phyloP scores from a whole-genome alignment of 2,113 vertebrate species.

The Urocolius indicus region DNA sequence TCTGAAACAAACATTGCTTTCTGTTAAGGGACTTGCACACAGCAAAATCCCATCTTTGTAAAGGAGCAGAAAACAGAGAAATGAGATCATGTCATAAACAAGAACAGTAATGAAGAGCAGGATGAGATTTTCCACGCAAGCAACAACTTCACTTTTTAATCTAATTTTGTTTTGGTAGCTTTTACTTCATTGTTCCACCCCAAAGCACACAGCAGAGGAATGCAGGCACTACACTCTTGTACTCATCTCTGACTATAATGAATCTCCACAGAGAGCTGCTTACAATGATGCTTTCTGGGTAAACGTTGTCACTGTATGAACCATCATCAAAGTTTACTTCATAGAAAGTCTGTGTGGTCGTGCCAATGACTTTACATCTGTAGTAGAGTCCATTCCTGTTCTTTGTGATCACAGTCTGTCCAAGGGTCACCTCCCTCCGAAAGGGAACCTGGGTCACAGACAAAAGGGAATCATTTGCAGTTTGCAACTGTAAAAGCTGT shows the following conservation, averaged over 20 bases:
- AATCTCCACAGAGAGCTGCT: slow-evolving; percentile 48
- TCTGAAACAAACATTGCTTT: slow-evolving; percentile 9
- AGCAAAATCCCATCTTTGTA: background rate
- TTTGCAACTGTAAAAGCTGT: rapidly evolving
- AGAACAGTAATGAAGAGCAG: background rate
- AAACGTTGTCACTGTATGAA: slow-evolving; percentile 95
- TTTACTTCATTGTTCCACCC: background rate
- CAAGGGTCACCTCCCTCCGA: slow-evolving; percentile 79
- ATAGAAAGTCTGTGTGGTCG: slow-evolving; percentile 88
- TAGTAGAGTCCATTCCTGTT: slow-evolving; percentile 90
- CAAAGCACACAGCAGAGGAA: background rate
- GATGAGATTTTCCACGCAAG: background rate
- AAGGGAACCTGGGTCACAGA: background rate
- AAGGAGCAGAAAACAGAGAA: background rate
- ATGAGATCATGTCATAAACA: slow-evolving; percentile 3
- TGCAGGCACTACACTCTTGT: rapidly evolving
- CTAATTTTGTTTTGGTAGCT: background rate
- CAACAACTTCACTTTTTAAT: background rate
- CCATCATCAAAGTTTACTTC: slow-evolving; percentile 97
- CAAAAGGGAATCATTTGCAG: background rate
- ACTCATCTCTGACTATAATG: rapidly evolving
- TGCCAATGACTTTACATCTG: slow-evolving; percentile 89
- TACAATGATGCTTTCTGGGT: slow-evolving; percentile 92
- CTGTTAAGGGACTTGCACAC: background rate
- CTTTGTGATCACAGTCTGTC: slow-evolving; percentile 91